Percentiles rank a stretch among this genome's conserved stretches.
These are phyloP conservation scores for Sebastes steindachneri DNA, from an alignment of 2,797 vertebrate genomes.

Conservation along the genomic window DNA sequence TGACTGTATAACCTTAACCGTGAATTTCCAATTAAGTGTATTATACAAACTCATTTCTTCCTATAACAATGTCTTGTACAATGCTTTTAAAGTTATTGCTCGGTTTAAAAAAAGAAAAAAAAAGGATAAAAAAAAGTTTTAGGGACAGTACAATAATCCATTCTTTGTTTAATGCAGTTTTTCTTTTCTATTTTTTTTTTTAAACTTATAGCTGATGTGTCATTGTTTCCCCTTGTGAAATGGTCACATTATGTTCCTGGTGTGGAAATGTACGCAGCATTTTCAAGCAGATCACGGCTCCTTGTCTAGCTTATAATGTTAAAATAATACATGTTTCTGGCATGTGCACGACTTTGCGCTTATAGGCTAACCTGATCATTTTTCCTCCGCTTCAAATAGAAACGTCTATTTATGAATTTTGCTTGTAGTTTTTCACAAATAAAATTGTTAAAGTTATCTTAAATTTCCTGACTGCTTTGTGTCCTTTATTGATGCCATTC, in stretches of 20 bases:
- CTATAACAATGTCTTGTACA: conserved; percentile 96
- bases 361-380: conserved; percentile 96
- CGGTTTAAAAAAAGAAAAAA: conserved; percentile 76
- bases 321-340: conserved; percentile 98
- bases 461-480: conserved; percentile 70
- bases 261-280: conserved; percentile 95
- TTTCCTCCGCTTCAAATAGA: conserved; percentile 97
- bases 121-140: conserved; percentile 75
- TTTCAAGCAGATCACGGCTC: conserved; percentile 95
- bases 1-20: conserved; percentile 94
- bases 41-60: conserved; percentile 93
- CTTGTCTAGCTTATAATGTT: conserved; percentile 98
- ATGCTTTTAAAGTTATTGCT: conserved; percentile 92
- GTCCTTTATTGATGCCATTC: conserved; percentile 59
- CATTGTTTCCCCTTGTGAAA: conserved; percentile 96
- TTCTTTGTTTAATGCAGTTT: conserved; percentile 72
- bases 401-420: conserved; percentile 99
- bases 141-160: conserved; percentile 83
- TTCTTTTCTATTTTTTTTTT: conserved; percentile 64
- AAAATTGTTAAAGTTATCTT: conserved; percentile 97
- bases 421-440: conserved; percentile 99
- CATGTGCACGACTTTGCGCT: conserved; percentile 99
- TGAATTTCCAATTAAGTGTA: conserved; percentile 94
- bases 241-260: conserved; percentile 94
- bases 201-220: conserved; percentile 91